Evolutionary conservation across 2,113 vertebrate genomes (phyloP).

Genomic region (Gopherus evgoodei): DNA sequence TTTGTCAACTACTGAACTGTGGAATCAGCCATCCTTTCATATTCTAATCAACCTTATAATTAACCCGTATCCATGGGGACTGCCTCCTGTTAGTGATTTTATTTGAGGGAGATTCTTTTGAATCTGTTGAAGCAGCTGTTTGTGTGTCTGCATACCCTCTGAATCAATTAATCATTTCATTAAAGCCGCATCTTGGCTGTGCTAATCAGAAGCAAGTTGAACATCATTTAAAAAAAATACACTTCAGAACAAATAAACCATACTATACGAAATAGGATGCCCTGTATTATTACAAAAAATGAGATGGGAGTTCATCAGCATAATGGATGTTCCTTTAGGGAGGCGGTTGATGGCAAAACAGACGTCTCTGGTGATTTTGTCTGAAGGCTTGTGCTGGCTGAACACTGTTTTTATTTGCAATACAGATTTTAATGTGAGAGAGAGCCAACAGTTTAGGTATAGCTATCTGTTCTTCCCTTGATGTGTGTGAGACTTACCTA

Average conservation of each 20-base stretch:
- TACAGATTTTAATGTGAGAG: background rate
- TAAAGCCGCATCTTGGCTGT: constrained; percentile 44
- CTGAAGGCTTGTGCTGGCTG: background rate
- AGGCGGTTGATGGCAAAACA: background rate
- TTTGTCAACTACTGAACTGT: background rate
- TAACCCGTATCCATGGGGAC: constrained; percentile 69
- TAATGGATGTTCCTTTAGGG: constrained; percentile 20
- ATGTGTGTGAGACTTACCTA: background rate
- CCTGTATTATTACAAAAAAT: background rate
- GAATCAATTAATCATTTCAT: constrained; percentile 71
- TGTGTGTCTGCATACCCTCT: constrained; percentile 35
- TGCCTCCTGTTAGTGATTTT: background rate
- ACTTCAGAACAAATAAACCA: constrained; percentile 38
- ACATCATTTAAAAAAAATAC: constrained; percentile 11
- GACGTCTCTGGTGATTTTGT: background rate
- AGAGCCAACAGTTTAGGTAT: background rate
- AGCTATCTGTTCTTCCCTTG: background rate
- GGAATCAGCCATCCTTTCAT: background rate
- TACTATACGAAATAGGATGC: background rate
- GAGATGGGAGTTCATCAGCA: background rate
- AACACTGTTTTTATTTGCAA: background rate
- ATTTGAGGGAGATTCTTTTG: constrained; percentile 50
- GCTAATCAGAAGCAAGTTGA: constrained; percentile 44
- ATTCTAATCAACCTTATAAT: constrained; percentile 42
- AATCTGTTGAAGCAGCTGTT: constrained; percentile 49